A percentile compares a stretch with the other conserved stretches of the same genome.
Conservation (phyloP, 2,797 vertebrate genomes). For the Periophthalmus magnuspinnatus region DNA sequence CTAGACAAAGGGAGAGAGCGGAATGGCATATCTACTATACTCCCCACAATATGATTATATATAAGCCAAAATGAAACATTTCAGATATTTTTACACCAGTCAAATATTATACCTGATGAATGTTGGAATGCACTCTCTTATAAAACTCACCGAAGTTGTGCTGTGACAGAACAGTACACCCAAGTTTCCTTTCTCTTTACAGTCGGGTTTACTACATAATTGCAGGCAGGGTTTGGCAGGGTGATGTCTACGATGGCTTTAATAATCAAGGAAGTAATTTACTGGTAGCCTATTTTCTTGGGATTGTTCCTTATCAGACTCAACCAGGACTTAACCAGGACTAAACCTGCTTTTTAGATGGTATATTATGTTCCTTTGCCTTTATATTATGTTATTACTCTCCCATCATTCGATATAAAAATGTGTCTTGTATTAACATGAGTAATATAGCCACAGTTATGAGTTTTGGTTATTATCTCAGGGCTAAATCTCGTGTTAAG, state of each 20-base stretch:
- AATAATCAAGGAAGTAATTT: conserved; percentile 10
- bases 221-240: conserved; percentile 6
- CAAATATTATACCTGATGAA: neutral
- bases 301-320: neutral
- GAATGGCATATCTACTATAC: too few species aligned
- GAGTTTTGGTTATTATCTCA: neutral
- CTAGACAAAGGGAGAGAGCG: neutral
- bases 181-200: conserved; percentile 13
- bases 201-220: conserved; percentile 67
- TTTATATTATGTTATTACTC: neutral
- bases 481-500: conserved; percentile 2
- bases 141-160: neutral
- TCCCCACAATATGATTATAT: neutral
- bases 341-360: neutral
- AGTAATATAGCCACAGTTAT: neutral
- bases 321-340: neutral
- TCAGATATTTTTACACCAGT: neutral
- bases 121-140: neutral
- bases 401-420: neutral
- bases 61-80: neutral
- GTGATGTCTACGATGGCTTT: conserved; percentile 13
- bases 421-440: neutral
- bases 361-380: neutral
- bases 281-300: neutral
- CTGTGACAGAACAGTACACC: neutral